Conservation (phyloP, 2,797 vertebrate genomes). For the Labeo calbasu region DNA sequence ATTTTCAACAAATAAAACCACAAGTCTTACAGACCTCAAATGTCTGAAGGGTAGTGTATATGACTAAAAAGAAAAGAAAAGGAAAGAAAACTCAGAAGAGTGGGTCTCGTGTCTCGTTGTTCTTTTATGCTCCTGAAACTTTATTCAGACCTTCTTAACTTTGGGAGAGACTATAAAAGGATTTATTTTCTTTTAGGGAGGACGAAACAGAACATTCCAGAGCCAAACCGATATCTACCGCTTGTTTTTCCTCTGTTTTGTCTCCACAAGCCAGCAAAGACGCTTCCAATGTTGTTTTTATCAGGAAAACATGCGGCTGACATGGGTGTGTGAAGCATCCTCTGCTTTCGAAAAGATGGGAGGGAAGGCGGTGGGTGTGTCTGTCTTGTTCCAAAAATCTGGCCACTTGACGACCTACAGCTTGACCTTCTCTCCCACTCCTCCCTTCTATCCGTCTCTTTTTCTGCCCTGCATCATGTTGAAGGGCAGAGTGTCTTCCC, state of each 20-base stretch:
- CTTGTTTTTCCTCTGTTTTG: constrained; percentile 13
- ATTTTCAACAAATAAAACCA: not conserved
- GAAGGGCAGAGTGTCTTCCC: not conserved
- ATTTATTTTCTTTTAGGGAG: constrained; percentile 27
- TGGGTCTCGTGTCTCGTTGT: constrained; percentile 23
- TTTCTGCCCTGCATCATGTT: constrained; percentile 10
- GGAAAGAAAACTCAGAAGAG: constrained; percentile 3
- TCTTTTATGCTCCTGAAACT: constrained; percentile 13
- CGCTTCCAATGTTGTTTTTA: not conserved
- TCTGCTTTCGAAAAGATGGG: constrained; percentile 6
- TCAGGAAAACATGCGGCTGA: constrained; percentile 14
- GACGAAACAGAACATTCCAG: constrained; percentile 34
- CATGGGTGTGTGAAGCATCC: constrained; percentile 5
- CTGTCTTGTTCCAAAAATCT: constrained; percentile 15
- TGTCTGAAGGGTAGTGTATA: not conserved
- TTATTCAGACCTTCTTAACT: constrained; percentile 25
- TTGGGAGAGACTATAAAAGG: constrained; percentile 2
- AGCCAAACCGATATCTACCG: not conserved
- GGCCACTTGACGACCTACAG: not conserved
- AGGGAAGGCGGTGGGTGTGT: constrained; percentile 19
- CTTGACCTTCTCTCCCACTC: constrained; percentile 2
- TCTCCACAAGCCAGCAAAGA: not conserved
- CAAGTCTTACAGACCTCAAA: not conserved
- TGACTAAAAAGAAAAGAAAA: not conserved
- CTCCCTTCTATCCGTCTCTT: not conserved